Evolutionary conservation across 35 echinoderm and acorn worm species (phyloP).

Genomic region (Apostichopus japonicus): DNA sequence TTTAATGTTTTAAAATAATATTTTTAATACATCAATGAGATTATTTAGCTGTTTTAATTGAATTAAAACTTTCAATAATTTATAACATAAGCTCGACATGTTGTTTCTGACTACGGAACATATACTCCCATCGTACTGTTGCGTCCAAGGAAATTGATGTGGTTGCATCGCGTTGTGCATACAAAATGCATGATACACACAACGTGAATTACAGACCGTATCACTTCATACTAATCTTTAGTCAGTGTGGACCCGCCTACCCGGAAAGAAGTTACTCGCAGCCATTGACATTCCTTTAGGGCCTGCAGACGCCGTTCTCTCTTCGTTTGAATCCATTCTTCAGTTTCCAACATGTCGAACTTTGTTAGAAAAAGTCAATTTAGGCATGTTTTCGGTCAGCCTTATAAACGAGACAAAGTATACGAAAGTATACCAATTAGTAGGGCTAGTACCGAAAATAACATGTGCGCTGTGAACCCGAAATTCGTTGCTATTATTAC

Average conservation of each 20-base stretch:
- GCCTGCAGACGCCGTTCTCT: neutral
- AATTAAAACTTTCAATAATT: too few species aligned
- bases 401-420: slow-evolving; percentile 55
- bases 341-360: slow-evolving; percentile 36
- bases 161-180: neutral
- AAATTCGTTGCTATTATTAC: slow-evolving; percentile 86
- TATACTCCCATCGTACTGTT: neutral
- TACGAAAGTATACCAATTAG: slow-evolving; percentile 69
- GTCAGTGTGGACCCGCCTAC: neutral
- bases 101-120: slow-evolving; percentile 46
- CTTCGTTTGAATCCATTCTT: slow-evolving; percentile 5
- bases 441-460: slow-evolving; percentile 17
- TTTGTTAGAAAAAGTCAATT: slow-evolving; percentile 74
- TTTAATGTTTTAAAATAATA: too few species aligned
- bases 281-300: neutral
- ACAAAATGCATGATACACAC: neutral
- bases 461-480: slow-evolving; percentile 81
- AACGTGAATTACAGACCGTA: neutral
- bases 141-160: neutral
- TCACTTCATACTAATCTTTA: neutral
- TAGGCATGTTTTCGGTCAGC: slow-evolving; percentile 70
- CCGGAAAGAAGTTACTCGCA: slow-evolving; percentile 19
- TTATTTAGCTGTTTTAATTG: too few species aligned
- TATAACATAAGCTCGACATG: too few species aligned
- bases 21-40: too few species aligned